These are phyloP conservation scores for Leptobrachium leishanense DNA, from an alignment of 2,113 vertebrate genomes.

Conservation along the genomic window DNA sequence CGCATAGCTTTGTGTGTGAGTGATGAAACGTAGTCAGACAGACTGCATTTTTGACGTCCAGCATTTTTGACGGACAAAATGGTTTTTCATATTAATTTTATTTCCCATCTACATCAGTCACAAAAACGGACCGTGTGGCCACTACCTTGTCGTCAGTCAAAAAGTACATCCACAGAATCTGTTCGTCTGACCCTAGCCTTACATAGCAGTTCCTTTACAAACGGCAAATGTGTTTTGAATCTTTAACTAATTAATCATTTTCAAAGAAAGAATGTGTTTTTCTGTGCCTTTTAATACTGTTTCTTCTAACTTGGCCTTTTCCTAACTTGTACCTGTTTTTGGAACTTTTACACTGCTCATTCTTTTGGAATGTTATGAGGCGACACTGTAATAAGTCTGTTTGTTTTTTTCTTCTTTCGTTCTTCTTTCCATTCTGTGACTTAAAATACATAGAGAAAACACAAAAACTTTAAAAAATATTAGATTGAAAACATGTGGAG, in stretches of 20 bases:
- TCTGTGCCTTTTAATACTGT: constrained; percentile 16
- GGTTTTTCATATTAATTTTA: too few species aligned
- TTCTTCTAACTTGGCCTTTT: background rate
- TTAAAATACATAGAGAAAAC: background rate
- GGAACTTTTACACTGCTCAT: background rate
- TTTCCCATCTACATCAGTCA: too few species aligned
- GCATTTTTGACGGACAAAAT: too few species aligned
- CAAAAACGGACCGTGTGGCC: too few species aligned
- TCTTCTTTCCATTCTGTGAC: background rate
- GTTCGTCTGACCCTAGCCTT: too few species aligned
- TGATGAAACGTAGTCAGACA: too few species aligned
- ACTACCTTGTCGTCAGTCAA: too few species aligned
- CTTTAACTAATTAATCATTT: constrained; percentile 29
- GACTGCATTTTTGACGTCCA: too few species aligned
- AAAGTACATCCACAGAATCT: too few species aligned
- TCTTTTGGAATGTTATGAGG: background rate
- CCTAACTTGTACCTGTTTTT: background rate
- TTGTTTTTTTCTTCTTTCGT: constrained; percentile 6
- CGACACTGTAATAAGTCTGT: background rate
- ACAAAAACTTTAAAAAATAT: background rate
- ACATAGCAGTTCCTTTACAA: background rate
- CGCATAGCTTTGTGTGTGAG: too few species aligned
- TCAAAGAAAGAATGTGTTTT: constrained; percentile 13
- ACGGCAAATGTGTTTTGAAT: constrained; percentile 24
- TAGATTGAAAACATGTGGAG: background rate